phyloP scores from a whole-genome alignment of 1,140 invertebrate species.

The Drosophila biarmipes region DNA sequence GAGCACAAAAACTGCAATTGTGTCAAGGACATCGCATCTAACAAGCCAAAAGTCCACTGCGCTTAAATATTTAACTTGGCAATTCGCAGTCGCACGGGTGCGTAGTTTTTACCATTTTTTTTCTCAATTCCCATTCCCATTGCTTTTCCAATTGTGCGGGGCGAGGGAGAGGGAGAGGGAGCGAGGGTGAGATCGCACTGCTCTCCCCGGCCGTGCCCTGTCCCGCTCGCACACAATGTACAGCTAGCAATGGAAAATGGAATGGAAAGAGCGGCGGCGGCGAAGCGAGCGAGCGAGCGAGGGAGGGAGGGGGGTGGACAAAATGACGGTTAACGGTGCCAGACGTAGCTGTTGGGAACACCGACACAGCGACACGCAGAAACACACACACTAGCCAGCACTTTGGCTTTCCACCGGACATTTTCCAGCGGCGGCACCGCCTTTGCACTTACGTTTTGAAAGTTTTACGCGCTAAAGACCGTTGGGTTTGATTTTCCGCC shows the following conservation, averaged over 20 bases:
- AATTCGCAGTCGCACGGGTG: constrained; percentile 49
- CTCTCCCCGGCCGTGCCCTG: not conserved
- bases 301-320: constrained; percentile 2
- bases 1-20: constrained; percentile 27
- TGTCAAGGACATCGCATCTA: constrained; percentile 47
- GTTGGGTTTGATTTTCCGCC: constrained; percentile 4
- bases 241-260: constrained; percentile 36
- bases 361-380: constrained; percentile 14
- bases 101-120: not conserved
- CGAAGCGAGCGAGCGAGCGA: no score
- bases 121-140: constrained; percentile 1
- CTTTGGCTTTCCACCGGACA: not conserved
- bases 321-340: constrained; percentile 33
- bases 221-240: constrained; percentile 47
- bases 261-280: not conserved
- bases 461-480: constrained; percentile 13
- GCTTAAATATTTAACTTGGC: constrained; percentile 66
- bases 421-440: not conserved
- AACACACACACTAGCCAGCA: constrained; percentile 1
- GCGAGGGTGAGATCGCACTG: constrained; percentile 17
- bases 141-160: constrained; percentile 34
- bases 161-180: not conserved
- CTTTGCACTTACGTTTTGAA: constrained; percentile 1
- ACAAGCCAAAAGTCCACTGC: constrained; percentile 15
- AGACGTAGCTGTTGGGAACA: constrained; percentile 44